Percentiles rank a stretch among this genome's conserved stretches.
Evolutionary conservation across 2,888 invertebrate species (phyloP).

Genomic region (Hipparchia semele): DNA sequence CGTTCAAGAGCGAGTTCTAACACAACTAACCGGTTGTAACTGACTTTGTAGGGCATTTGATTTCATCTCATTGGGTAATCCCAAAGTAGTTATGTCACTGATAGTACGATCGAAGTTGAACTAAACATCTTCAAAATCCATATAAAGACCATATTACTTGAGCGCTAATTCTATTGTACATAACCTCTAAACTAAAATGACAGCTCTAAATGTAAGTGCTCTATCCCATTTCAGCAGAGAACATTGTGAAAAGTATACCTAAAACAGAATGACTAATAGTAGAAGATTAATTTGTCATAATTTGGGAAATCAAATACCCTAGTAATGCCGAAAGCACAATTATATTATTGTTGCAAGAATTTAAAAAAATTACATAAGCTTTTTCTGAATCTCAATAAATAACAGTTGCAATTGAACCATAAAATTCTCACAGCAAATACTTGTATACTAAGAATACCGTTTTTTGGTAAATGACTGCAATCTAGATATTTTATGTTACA

Average conservation of each 20-base stretch:
- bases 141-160: background rate
- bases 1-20: background rate
- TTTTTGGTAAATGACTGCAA: slow-evolving; percentile 1
- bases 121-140: background rate
- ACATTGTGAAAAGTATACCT: too few species aligned
- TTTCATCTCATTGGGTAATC: slow-evolving; percentile 13
- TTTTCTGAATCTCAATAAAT: too few species aligned
- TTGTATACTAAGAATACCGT: background rate
- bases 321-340: background rate
- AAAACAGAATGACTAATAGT: too few species aligned
- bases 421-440: background rate
- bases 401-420: background rate
- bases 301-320: background rate
- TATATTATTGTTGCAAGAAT: background rate
- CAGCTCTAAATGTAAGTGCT: too few species aligned
- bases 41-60: slow-evolving; percentile 13
- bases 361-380: background rate
- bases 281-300: too few species aligned
- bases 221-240: too few species aligned
- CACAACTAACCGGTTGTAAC: slow-evolving; percentile 11
- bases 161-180: background rate
- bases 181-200: background rate
- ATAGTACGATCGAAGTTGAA: background rate
- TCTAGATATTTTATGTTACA: background rate
- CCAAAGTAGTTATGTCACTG: background rate